phyloP scores from a whole-genome alignment of 35 echinoderm and acorn worm genomes.

The Apostichopus californicus region DNA sequence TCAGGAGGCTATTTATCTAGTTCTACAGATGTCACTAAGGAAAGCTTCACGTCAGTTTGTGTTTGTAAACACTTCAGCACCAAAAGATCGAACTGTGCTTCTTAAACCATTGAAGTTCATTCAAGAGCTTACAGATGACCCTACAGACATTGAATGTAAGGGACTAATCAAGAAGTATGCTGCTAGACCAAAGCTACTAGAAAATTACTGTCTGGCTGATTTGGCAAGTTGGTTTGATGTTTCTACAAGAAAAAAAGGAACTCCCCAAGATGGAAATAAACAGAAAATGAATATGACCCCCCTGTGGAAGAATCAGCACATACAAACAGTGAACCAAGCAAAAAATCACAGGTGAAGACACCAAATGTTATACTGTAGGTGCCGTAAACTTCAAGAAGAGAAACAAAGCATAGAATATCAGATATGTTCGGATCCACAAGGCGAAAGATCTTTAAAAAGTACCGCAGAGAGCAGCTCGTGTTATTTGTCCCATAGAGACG shows the following conservation, averaged over 20 bases:
- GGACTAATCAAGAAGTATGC: constrained; percentile 62
- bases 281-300: constrained; percentile 29
- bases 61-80: constrained; percentile 72
- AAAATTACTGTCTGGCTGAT: constrained; percentile 73
- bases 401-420: constrained; percentile 33
- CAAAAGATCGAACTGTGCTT: constrained; percentile 62
- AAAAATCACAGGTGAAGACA: background rate
- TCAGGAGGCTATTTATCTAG: constrained; percentile 73
- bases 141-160: constrained; percentile 67
- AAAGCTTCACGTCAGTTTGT: constrained; percentile 69
- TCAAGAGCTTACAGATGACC: constrained; percentile 69
- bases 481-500: constrained; percentile 48
- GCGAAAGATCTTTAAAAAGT: constrained; percentile 1
- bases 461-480: constrained; percentile 53
- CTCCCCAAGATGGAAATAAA: constrained; percentile 26
- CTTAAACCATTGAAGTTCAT: constrained; percentile 59
- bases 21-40: constrained; percentile 67
- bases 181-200: constrained; percentile 61
- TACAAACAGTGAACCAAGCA: background rate
- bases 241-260: background rate
- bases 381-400: background rate
- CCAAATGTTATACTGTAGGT: constrained; percentile 11
- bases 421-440: constrained; percentile 40
- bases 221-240: constrained; percentile 59
- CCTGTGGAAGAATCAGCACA: background rate